These are phyloP conservation scores for Simalia tracyae DNA, from an alignment of 2,797 vertebrate species.

Conservation along the genomic window DNA sequence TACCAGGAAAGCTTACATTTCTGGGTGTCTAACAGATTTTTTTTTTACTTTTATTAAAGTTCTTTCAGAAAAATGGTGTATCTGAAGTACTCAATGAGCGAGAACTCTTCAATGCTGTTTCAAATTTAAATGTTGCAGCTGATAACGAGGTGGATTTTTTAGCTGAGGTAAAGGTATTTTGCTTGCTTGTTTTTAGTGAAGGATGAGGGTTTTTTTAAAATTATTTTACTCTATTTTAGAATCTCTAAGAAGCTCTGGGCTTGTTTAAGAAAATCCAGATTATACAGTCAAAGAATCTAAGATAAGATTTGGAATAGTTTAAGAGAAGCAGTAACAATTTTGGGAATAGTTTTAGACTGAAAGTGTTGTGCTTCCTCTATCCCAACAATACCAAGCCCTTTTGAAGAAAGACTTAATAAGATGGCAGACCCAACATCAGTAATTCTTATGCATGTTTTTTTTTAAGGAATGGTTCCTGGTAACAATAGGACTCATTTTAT, in stretches of 20 bases:
- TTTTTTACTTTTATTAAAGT: slow-evolving; percentile 73
- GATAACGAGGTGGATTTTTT: slow-evolving; percentile 89
- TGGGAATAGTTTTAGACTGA: neutral
- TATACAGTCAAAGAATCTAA: neutral
- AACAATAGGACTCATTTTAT: neutral
- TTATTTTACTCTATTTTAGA: neutral
- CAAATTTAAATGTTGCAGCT: slow-evolving; percentile 82
- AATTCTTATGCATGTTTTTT: neutral
- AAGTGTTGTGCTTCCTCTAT: neutral
- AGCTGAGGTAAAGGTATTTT: slow-evolving; percentile 79
- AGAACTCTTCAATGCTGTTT: slow-evolving; percentile 92
- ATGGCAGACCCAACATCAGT: neutral
- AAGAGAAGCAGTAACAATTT: neutral
- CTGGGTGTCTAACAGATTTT: neutral
- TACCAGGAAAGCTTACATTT: neutral
- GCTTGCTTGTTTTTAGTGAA: neutral
- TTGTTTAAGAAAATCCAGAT: neutral
- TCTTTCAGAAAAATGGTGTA: slow-evolving; percentile 92
- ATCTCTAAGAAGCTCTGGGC: neutral
- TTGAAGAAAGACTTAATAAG: neutral
- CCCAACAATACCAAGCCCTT: neutral
- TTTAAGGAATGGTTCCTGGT: neutral
- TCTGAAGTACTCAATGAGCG: slow-evolving; percentile 81
- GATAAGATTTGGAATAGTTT: neutral
- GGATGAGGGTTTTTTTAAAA: neutral